phyloP scores from a whole-genome alignment of 2,797 vertebrate species.

The Thaleichthys pacificus region DNA sequence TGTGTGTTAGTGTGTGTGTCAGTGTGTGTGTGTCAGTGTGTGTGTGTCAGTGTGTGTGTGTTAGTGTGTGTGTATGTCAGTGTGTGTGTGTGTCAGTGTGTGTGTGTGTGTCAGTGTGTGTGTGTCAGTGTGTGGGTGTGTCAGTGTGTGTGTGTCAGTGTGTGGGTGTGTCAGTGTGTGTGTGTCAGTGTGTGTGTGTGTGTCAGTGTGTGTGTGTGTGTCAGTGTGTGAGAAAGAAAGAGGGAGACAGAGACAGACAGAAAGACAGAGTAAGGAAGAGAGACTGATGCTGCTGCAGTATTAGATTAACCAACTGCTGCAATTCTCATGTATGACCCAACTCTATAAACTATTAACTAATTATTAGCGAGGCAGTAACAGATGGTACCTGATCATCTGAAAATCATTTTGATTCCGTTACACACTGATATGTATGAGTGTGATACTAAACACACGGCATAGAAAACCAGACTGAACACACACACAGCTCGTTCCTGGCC shows the following conservation, averaged over 20 bases:
- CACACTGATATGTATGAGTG: no score
- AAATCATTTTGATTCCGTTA: no score
- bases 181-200: constrained; percentile 21
- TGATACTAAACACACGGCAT: no score
- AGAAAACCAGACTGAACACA: constrained; percentile 16
- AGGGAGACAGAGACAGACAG: constrained; percentile 53
- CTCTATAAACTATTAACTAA: no score
- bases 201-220: constrained; percentile 17
- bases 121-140: constrained; percentile 13
- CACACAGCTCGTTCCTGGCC: background rate
- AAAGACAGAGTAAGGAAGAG: constrained; percentile 57
- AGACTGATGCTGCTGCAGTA: background rate
- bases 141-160: no score
- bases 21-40: constrained; percentile 53
- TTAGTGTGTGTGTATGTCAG: constrained; percentile 9
- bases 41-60: constrained; percentile 29
- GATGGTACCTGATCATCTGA: no score
- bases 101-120: constrained; percentile 11
- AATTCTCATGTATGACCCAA: background rate
- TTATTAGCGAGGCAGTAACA: no score
- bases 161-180: constrained; percentile 13
- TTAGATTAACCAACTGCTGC: background rate
- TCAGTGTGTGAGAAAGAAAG: constrained; percentile 73
- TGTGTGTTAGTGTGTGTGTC: constrained; percentile 20
- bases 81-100: constrained; percentile 49